These are phyloP conservation scores for Thalassophryne amazonica DNA, from an alignment of 2,797 vertebrate species.

Conservation along the genomic window DNA sequence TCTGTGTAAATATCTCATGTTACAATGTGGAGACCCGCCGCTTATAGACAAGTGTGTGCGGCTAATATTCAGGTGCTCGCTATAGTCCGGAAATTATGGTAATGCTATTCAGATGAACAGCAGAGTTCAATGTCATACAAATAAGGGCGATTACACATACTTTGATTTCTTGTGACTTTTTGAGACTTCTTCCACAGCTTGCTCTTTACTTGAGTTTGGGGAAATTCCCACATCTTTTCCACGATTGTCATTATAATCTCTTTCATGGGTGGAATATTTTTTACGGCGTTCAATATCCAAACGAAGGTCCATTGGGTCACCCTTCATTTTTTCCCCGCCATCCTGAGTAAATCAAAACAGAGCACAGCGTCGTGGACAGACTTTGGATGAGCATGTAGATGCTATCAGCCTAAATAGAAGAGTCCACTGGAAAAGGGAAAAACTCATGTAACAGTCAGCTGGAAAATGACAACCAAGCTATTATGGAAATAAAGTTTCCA, in stretches of 20 bases:
- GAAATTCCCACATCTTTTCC: constrained; percentile 83
- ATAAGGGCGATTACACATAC: constrained; percentile 56
- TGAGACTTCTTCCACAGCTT: constrained; percentile 83
- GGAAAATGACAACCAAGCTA: constrained; percentile 22
- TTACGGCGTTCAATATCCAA: constrained; percentile 98
- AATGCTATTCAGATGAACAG: background rate
- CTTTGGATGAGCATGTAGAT: constrained; percentile 66
- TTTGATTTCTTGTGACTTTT: constrained; percentile 86
- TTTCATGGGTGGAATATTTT: constrained; percentile 86
- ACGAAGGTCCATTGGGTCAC: constrained; percentile 90
- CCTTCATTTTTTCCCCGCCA: constrained; percentile 84
- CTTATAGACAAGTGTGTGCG: no score
- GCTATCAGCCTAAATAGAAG: constrained; percentile 33
- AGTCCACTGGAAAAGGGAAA: background rate
- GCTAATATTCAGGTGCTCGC: no score
- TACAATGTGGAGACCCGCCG: no score
- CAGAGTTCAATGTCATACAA: background rate
- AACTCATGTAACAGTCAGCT: background rate
- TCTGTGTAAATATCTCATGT: no score
- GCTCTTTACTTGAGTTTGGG: constrained; percentile 83
- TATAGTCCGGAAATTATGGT: no score
- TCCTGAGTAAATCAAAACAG: constrained; percentile 79
- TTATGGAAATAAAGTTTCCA: constrained; percentile 23
- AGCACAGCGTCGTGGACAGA: constrained; percentile 72
- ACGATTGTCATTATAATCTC: constrained; percentile 84